Evolutionary conservation across 2,113 vertebrate species (phyloP), one percentile per base, ranked within the genome.

Genomic region (Stercorarius parasiticus): DNA sequence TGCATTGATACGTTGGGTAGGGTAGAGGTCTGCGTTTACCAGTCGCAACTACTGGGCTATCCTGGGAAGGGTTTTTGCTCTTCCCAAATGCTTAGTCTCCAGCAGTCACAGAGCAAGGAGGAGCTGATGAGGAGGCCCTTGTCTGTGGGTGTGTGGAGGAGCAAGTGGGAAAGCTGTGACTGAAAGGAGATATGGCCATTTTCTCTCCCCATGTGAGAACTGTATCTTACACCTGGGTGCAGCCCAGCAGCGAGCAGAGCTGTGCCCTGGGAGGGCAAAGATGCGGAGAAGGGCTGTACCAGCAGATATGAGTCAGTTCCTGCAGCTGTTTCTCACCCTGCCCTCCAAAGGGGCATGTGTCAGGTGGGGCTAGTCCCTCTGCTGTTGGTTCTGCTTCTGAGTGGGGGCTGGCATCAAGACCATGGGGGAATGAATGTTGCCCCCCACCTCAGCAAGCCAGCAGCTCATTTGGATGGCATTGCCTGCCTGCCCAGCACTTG

Each of bases 241-340:
- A 77, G 64, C 45, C 13, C 34, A 29, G 45, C 32, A 26, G 36
- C 11, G 40, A 43, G 65, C 9, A 36, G 36, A 78, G 20, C 55
- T 25, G 58, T 62, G 25, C 4, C 9, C 25, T 25, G 19, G 29
- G 25, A 72, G 32, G 34, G 5, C 26, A n/a, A 42, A 32, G n/a
- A 21, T 0, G 0, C 0, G 1, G 45, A 19, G 74, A 49, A 65
- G n/a, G 13, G 40, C 32, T 77, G 16, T 43, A 25, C 14, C 18
- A 53, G 47, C 34, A 70, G 65, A 38, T 6, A 20, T 5, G 17
- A 62, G 22, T 18, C 19, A 9, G 13, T 69, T 64, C 38, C 56
- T 77, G 7, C 0, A 4, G 10, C 82, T 58, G 8, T 30, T 2
- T 40, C 50, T 86, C 25, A 47, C 11, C 25, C 14, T 47, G 12